Percentiles rank a stretch among this genome's conserved stretches.
phyloP scores from a whole-genome alignment of 2,888 invertebrate genomes.

The Candidula unifasciata region DNA sequence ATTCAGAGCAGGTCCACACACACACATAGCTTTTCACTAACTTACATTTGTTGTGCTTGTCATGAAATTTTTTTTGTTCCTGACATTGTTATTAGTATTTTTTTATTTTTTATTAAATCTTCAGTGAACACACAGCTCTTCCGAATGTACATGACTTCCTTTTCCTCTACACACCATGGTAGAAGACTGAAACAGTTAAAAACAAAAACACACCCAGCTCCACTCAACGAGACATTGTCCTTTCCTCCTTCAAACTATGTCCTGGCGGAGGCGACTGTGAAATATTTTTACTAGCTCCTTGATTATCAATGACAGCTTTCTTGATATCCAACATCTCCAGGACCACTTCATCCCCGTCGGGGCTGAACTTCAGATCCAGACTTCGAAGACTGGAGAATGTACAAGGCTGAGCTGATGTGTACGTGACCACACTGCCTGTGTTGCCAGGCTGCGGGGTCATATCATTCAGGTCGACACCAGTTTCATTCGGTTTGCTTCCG shows the following conservation, averaged over 20 bases:
- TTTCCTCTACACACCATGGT: neutral
- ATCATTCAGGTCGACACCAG: neutral
- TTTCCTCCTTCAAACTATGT: neutral
- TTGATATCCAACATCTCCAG: constrained; percentile 44
- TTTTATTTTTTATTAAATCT: neutral
- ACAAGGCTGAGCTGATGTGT: neutral
- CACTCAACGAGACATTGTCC: neutral
- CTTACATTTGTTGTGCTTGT: no score
- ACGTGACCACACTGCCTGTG: neutral
- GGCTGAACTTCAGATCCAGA: constrained; percentile 46
- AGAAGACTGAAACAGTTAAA: neutral
- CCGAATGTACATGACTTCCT: neutral
- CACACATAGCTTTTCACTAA: no score
- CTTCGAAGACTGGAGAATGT: constrained; percentile 36
- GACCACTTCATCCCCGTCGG: constrained; percentile 50
- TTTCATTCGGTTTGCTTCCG: neutral
- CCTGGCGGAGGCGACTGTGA: neutral
- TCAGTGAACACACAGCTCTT: no score
- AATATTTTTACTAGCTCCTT: neutral
- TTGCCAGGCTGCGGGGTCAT: neutral
- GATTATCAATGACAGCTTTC: neutral
- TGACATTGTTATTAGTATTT: neutral
- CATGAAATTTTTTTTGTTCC: neutral
- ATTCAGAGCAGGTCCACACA: no score
- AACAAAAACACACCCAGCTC: neutral